These are phyloP conservation scores for Arizona elegans DNA, from an alignment of 2,113 vertebrate genomes.

Conservation along the genomic window DNA sequence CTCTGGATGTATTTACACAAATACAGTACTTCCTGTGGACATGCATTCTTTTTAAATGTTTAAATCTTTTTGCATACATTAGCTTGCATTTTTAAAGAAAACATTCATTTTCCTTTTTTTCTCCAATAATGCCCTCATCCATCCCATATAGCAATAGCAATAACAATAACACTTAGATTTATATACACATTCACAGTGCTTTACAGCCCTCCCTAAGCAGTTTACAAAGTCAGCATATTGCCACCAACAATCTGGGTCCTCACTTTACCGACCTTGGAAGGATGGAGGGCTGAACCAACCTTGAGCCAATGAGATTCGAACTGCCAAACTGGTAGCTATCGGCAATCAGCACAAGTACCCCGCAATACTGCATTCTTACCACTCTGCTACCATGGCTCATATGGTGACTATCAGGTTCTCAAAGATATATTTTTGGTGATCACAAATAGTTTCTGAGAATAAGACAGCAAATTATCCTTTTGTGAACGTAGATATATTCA, in stretches of 20 bases:
- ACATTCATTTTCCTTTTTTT: neutral
- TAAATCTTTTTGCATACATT: neutral
- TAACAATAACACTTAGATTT: too few relatives aligned
- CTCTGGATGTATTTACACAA: neutral
- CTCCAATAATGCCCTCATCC: neutral
- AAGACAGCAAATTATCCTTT: neutral
- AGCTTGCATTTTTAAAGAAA: neutral
- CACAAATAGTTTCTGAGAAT: neutral
- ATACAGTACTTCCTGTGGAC: neutral
- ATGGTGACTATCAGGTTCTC: neutral
- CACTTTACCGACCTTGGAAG: too few relatives aligned
- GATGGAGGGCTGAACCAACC: too few relatives aligned
- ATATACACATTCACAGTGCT: too few relatives aligned
- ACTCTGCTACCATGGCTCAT: too few relatives aligned
- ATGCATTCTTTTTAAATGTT: neutral
- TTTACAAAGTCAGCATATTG: too few relatives aligned
- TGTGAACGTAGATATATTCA: neutral
- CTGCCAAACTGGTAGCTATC: too few relatives aligned
- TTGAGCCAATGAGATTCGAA: too few relatives aligned
- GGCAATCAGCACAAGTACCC: too few relatives aligned
- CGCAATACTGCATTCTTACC: too few relatives aligned
- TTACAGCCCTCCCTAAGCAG: too few relatives aligned
- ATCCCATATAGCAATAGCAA: neutral
- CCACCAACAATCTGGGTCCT: too few relatives aligned
- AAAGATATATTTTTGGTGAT: neutral